phyloP scores from a whole-genome alignment of 2,113 vertebrate genomes.

The Neogale vison region DNA sequence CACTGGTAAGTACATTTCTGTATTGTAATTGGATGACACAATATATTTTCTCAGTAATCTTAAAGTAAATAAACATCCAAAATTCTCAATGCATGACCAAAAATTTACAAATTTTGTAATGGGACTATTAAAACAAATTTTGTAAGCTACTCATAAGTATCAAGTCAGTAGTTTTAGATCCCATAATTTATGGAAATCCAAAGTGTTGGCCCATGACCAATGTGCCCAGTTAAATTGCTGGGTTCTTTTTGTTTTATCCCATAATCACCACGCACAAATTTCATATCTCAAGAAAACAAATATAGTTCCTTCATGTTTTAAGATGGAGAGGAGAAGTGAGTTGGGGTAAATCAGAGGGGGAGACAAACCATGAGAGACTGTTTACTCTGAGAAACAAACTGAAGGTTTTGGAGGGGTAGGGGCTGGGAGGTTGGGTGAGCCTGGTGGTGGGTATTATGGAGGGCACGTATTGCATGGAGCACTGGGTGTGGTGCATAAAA shows the following conservation, averaged over 20 bases:
- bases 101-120: not conserved
- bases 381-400: too few species aligned
- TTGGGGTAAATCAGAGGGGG: too few species aligned
- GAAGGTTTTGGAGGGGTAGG: too few species aligned
- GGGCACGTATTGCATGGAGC: too few species aligned
- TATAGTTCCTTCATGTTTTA: not conserved
- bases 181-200: not conserved
- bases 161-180: not conserved
- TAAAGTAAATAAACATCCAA: not conserved
- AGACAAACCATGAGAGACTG: too few species aligned
- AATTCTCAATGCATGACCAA: not conserved
- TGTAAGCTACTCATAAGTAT: not conserved
- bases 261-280: not conserved
- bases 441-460: too few species aligned
- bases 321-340: too few species aligned
- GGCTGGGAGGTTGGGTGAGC: too few species aligned
- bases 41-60: not conserved
- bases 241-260: not conserved
- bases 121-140: not conserved
- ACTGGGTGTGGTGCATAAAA: too few species aligned
- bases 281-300: not conserved
- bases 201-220: not conserved
- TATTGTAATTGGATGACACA: not conserved
- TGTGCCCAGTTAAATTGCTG: not conserved
- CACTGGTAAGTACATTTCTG: not conserved